Conservation (phyloP, 2,888 invertebrate genomes). For the Caenorhabditis panamensis region DNA sequence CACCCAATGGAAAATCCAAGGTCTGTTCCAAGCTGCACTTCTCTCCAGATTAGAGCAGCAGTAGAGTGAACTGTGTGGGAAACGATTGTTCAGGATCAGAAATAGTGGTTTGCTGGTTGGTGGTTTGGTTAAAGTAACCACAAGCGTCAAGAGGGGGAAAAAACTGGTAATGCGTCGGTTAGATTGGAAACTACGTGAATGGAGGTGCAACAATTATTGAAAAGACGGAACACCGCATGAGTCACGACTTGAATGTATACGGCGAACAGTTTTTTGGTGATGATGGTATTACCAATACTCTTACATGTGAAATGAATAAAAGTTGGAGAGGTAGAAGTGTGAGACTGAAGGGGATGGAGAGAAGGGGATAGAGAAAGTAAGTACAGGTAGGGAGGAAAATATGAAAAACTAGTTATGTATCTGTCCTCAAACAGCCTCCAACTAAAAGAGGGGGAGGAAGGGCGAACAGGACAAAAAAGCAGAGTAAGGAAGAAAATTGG, state of each 20-base stretch:
- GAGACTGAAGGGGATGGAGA: not conserved
- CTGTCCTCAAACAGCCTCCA: slow-evolving; percentile 14
- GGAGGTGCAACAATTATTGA: not conserved
- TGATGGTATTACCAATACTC: slow-evolving; percentile 18
- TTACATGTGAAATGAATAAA: not conserved
- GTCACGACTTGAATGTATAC: slow-evolving; percentile 25
- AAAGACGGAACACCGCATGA: slow-evolving; percentile 10
- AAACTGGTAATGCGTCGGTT: not conserved
- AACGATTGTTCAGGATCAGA: not conserved
- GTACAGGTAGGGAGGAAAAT: slow-evolving; percentile 13
- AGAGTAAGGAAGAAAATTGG: slow-evolving; percentile 4
- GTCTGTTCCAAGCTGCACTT: not conserved
- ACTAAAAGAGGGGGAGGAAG: not conserved
- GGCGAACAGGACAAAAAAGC: slow-evolving; percentile 11
- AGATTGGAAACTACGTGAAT: not conserved
- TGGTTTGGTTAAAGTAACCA: not conserved
- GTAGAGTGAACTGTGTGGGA: not conserved
- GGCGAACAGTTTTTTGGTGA: slow-evolving; percentile 19
- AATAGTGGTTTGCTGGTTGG: not conserved
- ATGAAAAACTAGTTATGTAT: slow-evolving; percentile 36
- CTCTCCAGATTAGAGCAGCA: slow-evolving; percentile 26
- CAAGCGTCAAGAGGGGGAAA: not conserved
- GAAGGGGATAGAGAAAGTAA: slow-evolving; percentile 16
- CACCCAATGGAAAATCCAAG: slow-evolving; percentile 8
- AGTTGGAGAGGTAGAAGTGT: not conserved